Evolutionary conservation across 2,888 invertebrate species (phyloP).

Genomic region (Troilus luridus): DNA sequence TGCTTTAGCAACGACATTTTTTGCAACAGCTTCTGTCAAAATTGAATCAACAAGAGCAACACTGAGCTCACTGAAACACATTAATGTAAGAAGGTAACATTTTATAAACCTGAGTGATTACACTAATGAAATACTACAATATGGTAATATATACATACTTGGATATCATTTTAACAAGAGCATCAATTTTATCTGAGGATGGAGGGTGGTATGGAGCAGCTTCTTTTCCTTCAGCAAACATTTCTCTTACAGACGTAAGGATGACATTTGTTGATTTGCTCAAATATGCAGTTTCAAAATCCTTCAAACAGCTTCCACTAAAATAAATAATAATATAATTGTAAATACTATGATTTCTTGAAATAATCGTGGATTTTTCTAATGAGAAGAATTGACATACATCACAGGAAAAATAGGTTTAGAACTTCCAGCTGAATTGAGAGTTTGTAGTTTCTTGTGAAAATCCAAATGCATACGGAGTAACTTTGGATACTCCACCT

Average conservation of each 20-base stretch:
- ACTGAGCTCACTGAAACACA: conserved; percentile 78
- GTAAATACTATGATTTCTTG: not conserved
- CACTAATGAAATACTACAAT: not conserved
- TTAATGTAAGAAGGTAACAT: not conserved
- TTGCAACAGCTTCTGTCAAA: conserved; percentile 82
- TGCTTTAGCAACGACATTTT: conserved; percentile 88
- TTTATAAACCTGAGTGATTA: not conserved
- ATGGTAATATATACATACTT: conserved; percentile 69
- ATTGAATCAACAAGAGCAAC: conserved; percentile 88
- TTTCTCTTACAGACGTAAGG: conserved; percentile 86
- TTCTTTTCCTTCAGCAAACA: conserved; percentile 75
- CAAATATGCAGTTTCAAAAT: conserved; percentile 88
- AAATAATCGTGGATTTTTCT: not conserved
- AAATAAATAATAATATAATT: not conserved
- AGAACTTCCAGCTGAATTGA: conserved; percentile 57
- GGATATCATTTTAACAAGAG: conserved; percentile 77
- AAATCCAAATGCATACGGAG: conserved; percentile 86
- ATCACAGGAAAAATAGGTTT: conserved; percentile 62
- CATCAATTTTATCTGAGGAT: conserved; percentile 85
- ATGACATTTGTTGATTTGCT: conserved; percentile 86
- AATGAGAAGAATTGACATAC: conserved; percentile 47
- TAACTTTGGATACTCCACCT: conserved; percentile 89
- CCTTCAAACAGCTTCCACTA: conserved; percentile 74
- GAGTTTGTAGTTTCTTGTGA: conserved; percentile 76
- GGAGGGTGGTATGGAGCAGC: conserved; percentile 72